phyloP scores from a whole-genome alignment of 2,797 vertebrate species.

The Emys orbicularis region DNA sequence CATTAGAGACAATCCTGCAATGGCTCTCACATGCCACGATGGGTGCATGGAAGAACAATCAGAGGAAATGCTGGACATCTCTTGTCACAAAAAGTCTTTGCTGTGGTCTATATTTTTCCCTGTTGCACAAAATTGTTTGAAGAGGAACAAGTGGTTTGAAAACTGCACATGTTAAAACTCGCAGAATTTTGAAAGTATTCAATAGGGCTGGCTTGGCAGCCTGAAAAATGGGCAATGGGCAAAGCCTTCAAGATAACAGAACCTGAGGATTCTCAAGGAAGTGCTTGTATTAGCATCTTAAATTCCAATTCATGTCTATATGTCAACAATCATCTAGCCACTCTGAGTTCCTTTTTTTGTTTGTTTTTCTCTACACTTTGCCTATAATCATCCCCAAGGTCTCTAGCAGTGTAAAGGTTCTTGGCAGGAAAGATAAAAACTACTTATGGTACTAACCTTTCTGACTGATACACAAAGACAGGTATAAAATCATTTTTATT shows the following conservation, averaged over 20 bases:
- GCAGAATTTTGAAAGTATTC: accelerated
- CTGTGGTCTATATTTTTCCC: background rate
- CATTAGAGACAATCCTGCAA: accelerated
- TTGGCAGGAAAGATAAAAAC: constrained; percentile 41
- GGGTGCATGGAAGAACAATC: constrained; percentile 7
- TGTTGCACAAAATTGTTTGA: accelerated
- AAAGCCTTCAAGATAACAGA: accelerated
- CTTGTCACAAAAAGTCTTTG: background rate
- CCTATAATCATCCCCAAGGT: background rate
- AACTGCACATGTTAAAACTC: accelerated
- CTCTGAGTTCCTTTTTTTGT: background rate
- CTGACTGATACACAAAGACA: constrained; percentile 16
- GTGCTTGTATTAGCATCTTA: background rate
- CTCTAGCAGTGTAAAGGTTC: background rate
- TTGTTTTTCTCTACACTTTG: background rate
- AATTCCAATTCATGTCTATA: constrained; percentile 14
- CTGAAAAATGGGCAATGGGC: accelerated
- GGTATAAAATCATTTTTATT: constrained; percentile 28
- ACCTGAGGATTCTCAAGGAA: background rate
- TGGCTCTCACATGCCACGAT: accelerated
- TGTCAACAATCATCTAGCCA: background rate
- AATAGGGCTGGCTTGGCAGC: accelerated
- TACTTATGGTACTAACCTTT: constrained; percentile 38
- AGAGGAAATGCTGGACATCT: constrained; percentile 52
- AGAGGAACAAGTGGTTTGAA: background rate